Percentiles rank a stretch among this genome's conserved stretches.
phyloP scores from a whole-genome alignment of 2,888 invertebrate species.

The Dione juno region DNA sequence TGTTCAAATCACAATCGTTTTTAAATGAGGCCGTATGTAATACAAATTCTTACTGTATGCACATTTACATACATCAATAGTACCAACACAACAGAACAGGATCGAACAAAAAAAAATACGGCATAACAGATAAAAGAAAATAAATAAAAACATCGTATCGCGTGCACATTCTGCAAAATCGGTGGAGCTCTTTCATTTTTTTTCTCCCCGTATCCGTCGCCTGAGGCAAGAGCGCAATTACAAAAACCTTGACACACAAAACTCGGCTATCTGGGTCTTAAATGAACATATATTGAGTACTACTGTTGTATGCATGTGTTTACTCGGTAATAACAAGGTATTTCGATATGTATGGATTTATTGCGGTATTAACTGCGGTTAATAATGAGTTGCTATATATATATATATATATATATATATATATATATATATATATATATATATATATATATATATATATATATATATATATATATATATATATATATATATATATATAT shows the following conservation, averaged over 20 bases:
- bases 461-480: no score
- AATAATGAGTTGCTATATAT: no score
- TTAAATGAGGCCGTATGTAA: no score
- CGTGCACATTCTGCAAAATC: conserved; percentile 24
- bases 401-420: no score
- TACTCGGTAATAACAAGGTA: conserved; percentile 2
- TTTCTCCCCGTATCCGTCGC: conserved; percentile 29
- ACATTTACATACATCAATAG: background rate
- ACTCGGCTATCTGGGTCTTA: conserved; percentile 28
- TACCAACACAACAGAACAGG: background rate
- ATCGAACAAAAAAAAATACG: background rate
- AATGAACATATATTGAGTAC: conserved; percentile 31
- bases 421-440: no score
- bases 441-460: no score
- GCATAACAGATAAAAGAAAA: background rate
- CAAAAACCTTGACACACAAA: conserved; percentile 36
- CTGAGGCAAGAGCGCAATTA: conserved; percentile 37
- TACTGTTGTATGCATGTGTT: background rate
- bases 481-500: no score
- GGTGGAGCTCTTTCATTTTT: conserved; percentile 30
- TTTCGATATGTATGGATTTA: background rate
- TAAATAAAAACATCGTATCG: conserved; percentile 26
- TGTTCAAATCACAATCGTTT: no score
- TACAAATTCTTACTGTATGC: no score
- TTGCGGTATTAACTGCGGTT: no score